Base-by-base conservation (phyloP, 2,797 vertebrate genomes). In the Falco peregrinus region DNA sequence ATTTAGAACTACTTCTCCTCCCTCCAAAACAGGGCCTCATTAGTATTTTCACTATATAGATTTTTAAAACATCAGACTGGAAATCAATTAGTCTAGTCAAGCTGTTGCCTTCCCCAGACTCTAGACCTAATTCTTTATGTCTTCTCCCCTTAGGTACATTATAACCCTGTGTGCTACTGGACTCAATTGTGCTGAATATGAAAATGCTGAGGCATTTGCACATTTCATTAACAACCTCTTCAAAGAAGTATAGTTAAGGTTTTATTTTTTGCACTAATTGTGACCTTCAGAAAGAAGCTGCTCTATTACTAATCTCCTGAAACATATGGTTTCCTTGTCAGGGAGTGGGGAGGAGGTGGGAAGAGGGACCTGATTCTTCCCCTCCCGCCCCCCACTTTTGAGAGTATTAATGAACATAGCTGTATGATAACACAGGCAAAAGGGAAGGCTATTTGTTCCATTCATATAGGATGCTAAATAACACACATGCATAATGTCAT, bases 11-110 rank as follows among this genome's bases (percentile, higher is more conserved):
- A 64, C 54, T 16, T 13, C 56, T 81, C 35, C 71, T 54, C 18
- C 19, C 17, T 82, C 74, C 47, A 74, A 92, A 92, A 84, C 64
- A 85, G 26, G 76, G 56, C 70, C 86, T 92, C 78, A 92, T 94
- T 92, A 90, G 37, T 91, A 76, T 92, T 94, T 96, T 86, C 41
- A 48, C 73, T 73, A 61, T 91, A 89, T 57, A 81, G 47, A 63
- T 95, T 95, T 96, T 94, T 93, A 86, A 96, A 95, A 79, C 64
- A 92, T 70, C 53, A 64, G 54, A 33, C 81, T 95, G 51, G 43
- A 96, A 96, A 95, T 96, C 95, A 97, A 97, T 97, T 97, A 96
- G 88, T 89, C 88, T 95, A 95, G 93, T 88, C 92, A 89, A 95
- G 82, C 73, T 83, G 67, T 78, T 95, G 35, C 89, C 74, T 93